Evolutionary conservation across 2,797 vertebrate species (phyloP).

Genomic region (Siniperca undulata): DNA sequence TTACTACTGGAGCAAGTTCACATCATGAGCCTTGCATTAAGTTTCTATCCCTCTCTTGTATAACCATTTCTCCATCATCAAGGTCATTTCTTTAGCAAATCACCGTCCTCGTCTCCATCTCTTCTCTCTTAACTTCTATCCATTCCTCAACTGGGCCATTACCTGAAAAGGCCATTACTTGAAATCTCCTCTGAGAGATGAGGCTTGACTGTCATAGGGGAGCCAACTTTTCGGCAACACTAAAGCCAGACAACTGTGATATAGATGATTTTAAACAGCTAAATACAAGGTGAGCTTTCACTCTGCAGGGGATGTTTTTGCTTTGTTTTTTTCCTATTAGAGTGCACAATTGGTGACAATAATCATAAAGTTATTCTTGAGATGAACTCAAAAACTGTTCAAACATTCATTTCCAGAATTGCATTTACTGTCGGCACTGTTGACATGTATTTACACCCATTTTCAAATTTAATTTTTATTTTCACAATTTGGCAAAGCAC

Average conservation of each 20-base stretch:
- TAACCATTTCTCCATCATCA: constrained; percentile 38
- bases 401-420: constrained; percentile 31
- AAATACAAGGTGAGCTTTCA: constrained; percentile 9
- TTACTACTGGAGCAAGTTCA: constrained; percentile 35
- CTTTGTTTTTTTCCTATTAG: not conserved
- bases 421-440: constrained; percentile 31
- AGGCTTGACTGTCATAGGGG: constrained; percentile 59
- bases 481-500: constrained; percentile 18
- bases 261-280: constrained; percentile 12
- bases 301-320: not conserved
- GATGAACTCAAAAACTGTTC: constrained; percentile 24
- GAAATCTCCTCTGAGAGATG: constrained; percentile 64
- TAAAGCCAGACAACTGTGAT: constrained; percentile 22
- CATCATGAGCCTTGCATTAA: constrained; percentile 20
- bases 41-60: constrained; percentile 27
- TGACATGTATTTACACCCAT: constrained; percentile 49
- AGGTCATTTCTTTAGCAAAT: constrained; percentile 61
- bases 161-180: constrained; percentile 71
- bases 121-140: constrained; percentile 38
- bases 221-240: constrained; percentile 29
- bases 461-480: constrained; percentile 48
- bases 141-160: constrained; percentile 69
- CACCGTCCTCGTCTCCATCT: constrained; percentile 32
- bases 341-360: not conserved
- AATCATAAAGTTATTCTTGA: constrained; percentile 25